phyloP scores from a whole-genome alignment of 2,797 vertebrate genomes.

The Miichthys miiuy region DNA sequence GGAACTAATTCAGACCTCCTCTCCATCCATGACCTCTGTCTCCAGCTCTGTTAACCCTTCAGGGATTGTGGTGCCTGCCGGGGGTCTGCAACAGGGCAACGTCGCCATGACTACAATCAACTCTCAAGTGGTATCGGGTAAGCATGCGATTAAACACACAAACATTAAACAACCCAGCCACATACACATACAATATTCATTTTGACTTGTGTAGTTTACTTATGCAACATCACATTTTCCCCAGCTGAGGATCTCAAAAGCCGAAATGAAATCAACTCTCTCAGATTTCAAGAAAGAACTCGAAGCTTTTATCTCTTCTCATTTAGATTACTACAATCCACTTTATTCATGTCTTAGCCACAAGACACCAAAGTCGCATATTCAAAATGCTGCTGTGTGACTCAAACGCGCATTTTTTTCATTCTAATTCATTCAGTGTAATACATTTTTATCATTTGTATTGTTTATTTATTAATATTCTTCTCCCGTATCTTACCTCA shows the following conservation, averaged over 20 bases:
- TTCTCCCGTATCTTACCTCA: not conserved
- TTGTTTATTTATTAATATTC: not conserved
- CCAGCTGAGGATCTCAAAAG: not conserved
- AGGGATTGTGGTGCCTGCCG: slow-evolving; percentile 92
- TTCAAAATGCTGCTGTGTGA: not conserved
- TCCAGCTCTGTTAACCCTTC: slow-evolving; percentile 92
- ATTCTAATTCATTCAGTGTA: not conserved
- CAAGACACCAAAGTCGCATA: not conserved
- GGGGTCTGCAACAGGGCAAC: slow-evolving; percentile 91
- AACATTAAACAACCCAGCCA: not conserved
- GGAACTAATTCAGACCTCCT: slow-evolving; percentile 97
- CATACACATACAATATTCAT: not conserved
- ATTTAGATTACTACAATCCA: not conserved
- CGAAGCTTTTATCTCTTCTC: not conserved
- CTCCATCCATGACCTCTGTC: slow-evolving; percentile 92
- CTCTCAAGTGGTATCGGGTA: slow-evolving; percentile 94
- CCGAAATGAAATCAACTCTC: not conserved
- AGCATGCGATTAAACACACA: slow-evolving; percentile 52
- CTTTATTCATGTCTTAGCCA: not conserved
- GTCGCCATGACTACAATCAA: slow-evolving; percentile 94
- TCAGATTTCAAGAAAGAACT: not conserved
- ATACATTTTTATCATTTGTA: not conserved
- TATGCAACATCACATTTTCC: not conserved
- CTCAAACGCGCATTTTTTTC: not conserved
- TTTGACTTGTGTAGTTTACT: not conserved